Percentiles rank a stretch among this genome's conserved stretches.
Evolutionary conservation across 2,888 invertebrate species (phyloP).

Genomic region (Prenolepis imparis): DNA sequence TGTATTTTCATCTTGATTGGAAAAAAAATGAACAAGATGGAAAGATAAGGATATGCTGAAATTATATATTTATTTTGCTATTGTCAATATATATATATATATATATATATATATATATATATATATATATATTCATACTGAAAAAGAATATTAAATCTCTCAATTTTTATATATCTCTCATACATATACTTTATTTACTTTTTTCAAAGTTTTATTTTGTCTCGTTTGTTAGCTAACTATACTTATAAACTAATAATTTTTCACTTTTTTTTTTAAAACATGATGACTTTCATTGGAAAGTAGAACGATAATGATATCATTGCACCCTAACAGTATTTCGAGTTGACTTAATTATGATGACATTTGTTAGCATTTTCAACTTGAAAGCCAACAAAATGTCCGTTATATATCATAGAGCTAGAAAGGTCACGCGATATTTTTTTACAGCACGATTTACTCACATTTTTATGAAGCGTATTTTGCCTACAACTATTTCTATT

Average conservation of each 20-base stretch:
- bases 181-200: too few species aligned
- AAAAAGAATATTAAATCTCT: too few species aligned
- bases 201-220: too few species aligned
- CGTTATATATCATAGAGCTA: neutral
- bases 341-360: neutral
- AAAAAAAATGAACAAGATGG: neutral
- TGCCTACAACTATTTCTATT: slow-evolving; percentile 16
- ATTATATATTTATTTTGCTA: neutral
- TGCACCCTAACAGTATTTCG: neutral
- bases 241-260: too few species aligned
- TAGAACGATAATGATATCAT: neutral
- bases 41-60: too few species aligned
- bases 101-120: too few species aligned
- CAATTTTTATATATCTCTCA: too few species aligned
- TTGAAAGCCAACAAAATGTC: neutral
- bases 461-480: neutral
- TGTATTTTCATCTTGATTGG: neutral
- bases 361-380: neutral
- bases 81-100: too few species aligned
- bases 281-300: neutral
- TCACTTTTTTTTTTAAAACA: too few species aligned
- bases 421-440: neutral
- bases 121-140: neutral
- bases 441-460: neutral
- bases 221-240: too few species aligned